These are phyloP conservation scores for Ptyas mucosa DNA, from an alignment of 2,113 vertebrate genomes.

Conservation along the genomic window DNA sequence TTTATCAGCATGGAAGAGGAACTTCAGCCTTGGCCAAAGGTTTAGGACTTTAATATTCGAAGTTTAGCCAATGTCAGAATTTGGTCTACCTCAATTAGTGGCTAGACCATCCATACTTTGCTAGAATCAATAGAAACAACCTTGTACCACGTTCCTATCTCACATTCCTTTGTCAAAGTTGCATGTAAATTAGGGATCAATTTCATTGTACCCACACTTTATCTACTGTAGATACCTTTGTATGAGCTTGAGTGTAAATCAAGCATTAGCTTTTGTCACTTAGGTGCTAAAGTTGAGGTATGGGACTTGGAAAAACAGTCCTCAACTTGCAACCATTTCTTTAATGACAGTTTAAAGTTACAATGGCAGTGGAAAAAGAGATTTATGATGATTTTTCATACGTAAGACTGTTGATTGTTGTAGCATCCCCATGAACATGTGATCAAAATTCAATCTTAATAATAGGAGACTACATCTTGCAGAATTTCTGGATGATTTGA, in stretches of 20 bases:
- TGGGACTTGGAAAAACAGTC: not conserved
- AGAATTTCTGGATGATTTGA: slow-evolving; percentile 33
- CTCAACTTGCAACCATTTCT: no score
- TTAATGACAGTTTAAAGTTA: no score
- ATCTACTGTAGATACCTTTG: not conserved
- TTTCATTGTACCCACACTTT: not conserved
- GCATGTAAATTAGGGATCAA: not conserved
- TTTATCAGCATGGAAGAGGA: no score
- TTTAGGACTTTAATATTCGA: no score
- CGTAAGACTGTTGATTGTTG: no score
- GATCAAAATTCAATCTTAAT: not conserved
- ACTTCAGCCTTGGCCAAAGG: no score
- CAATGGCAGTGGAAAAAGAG: no score
- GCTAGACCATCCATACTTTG: not conserved
- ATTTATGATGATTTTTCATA: no score
- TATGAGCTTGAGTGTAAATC: not conserved
- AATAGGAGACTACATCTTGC: slow-evolving; percentile 24
- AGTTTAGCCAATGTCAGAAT: no score
- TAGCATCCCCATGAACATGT: no score
- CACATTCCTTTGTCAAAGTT: not conserved
- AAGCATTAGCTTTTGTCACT: not conserved
- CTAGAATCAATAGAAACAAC: not conserved
- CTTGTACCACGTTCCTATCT: not conserved
- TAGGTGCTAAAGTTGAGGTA: not conserved
- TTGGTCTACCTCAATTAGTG: no score